phyloP scores from a whole-genome alignment of 2,888 invertebrate genomes.

The Pheosia gnoma region DNA sequence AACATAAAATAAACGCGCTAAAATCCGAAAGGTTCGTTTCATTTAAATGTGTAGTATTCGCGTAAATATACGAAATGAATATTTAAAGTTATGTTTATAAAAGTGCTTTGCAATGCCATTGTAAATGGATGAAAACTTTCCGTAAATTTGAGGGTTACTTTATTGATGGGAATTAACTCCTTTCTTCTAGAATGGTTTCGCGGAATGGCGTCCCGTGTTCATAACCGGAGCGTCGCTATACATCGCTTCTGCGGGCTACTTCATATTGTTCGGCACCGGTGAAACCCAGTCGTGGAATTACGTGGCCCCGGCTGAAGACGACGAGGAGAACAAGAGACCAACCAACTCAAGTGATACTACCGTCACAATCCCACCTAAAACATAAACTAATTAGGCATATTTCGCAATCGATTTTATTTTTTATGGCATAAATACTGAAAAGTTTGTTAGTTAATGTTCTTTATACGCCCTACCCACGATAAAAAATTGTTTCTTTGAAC shows the following conservation, averaged over 20 bases:
- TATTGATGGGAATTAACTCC: slow-evolving; percentile 3
- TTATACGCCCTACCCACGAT: background rate
- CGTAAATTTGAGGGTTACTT: too few relatives aligned
- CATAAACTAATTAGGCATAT: slow-evolving; percentile 41
- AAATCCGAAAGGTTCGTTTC: too few relatives aligned
- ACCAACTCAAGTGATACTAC: slow-evolving; percentile 58
- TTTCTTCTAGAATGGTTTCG: slow-evolving; percentile 87
- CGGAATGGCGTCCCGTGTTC: slow-evolving; percentile 90
- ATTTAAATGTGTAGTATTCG: too few relatives aligned
- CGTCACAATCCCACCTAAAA: slow-evolving; percentile 67
- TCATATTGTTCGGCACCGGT: slow-evolving; percentile 88
- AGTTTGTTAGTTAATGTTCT: slow-evolving; percentile 7
- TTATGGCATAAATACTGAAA: background rate
- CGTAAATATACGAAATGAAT: too few relatives aligned
- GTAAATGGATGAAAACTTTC: too few relatives aligned
- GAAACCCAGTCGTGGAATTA: slow-evolving; percentile 90
- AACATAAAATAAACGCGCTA: too few relatives aligned
- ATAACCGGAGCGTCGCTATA: slow-evolving; percentile 89
- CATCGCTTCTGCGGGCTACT: slow-evolving; percentile 87
- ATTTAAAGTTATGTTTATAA: too few relatives aligned
- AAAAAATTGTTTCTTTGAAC: too few relatives aligned
- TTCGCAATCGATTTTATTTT: background rate
- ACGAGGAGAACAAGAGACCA: slow-evolving; percentile 62
- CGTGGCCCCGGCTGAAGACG: slow-evolving; percentile 56
- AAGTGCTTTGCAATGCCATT: too few relatives aligned